Evolutionary conservation across 2,888 invertebrate species (phyloP), one percentile per base, ranked within the genome.

Genomic region (Copidosoma aretas): DNA sequence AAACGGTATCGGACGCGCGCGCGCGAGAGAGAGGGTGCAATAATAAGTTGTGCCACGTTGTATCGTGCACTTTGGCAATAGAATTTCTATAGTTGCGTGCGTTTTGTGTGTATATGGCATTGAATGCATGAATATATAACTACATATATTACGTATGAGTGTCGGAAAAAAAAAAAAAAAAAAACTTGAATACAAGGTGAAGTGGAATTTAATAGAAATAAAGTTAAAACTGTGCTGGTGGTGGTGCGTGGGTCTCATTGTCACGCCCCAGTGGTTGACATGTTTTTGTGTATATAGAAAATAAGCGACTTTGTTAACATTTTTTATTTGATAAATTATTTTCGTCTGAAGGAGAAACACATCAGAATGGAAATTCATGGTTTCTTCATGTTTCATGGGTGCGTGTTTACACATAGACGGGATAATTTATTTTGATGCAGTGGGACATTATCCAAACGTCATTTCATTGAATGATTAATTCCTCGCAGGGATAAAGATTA

Each of bases 291-390:
- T 66, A 69, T 25, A 65, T 70, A 70, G 53, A 22, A 52, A 17
- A 52, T 56, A 25, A 62, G 53, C 21, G 46, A 60, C 22, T 46
- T 10, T 51, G 60, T 61, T 71, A 25, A 52, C 8, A 5, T 51
- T 54, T 71, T 57, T 61, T 64, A 62, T 68, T 71, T 32, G 46
- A 32, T 56, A 22, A 63, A 60, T 64, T 64, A n/a, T n/a, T 70
- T 60, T 56, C 22, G 53, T 60, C 49, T 17, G 46, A 58, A 43
- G 39, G 39, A 56, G 22, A 64, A 24, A 21, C 58, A 53, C 1
- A 58, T 24, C 24, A 41, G 32, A 61, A 57, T 51, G 25, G 22
- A 58, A 21, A 60, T 22, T 53, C 32, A 32, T 8, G 8, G 8
- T 67, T 65, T 51, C 59, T 57, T 58, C 57, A 15, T 54, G 32